Evolutionary conservation across 2,113 vertebrate genomes (phyloP).

Genomic region (Hemiscyllium ocellatum): DNA sequence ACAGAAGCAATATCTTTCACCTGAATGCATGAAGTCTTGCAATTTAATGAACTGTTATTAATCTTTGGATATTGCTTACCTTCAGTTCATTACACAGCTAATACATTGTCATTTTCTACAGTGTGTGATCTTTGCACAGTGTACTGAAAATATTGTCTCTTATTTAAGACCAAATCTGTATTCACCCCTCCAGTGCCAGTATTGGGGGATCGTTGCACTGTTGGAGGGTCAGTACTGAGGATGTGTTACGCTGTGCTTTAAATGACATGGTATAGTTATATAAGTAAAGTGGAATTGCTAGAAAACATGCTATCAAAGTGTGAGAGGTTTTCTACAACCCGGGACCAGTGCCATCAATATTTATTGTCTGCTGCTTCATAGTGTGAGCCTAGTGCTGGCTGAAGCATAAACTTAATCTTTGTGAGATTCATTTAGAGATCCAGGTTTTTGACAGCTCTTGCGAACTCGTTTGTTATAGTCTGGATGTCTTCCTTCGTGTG

Average conservation of each 20-base stretch:
- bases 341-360: neutral
- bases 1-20: neutral
- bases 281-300: neutral
- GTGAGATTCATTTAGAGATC: neutral
- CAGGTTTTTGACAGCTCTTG: neutral
- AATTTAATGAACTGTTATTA: slow-evolving; percentile 8
- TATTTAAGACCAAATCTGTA: neutral
- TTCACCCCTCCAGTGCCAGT: neutral
- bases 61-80: neutral
- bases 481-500: neutral
- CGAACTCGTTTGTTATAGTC: neutral
- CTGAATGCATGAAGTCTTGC: neutral
- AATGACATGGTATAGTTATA: neutral
- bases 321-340: neutral
- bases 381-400: neutral
- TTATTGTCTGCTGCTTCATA: neutral
- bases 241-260: neutral
- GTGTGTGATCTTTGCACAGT: neutral
- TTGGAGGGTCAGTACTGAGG: too few species aligned
- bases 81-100: neutral
- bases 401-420: neutral
- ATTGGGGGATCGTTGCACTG: neutral
- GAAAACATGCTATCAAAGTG: neutral
- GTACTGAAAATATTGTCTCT: neutral
- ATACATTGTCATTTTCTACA: neutral